phyloP scores from a whole-genome alignment of 2,888 invertebrate genomes.

The Andrena dorsata region DNA sequence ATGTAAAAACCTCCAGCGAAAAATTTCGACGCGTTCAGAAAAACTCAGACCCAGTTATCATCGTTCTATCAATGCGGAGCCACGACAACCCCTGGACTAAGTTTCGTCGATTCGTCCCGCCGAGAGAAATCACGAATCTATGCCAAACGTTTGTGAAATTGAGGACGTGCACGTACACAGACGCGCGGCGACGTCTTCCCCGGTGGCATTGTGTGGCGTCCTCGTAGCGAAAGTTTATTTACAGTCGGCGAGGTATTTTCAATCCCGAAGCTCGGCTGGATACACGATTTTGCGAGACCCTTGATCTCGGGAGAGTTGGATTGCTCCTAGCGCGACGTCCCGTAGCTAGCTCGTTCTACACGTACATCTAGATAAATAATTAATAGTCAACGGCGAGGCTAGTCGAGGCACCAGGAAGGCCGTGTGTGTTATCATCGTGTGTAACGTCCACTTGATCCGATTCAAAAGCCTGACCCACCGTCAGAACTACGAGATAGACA shows the following conservation, averaged over 20 bases:
- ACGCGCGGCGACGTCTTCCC: conserved; percentile 45
- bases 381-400: conserved; percentile 39
- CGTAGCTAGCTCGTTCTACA: conserved; percentile 24
- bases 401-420: neutral
- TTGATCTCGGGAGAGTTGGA: conserved; percentile 53
- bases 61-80: too few relatives aligned
- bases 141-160: conserved; percentile 83
- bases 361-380: conserved; percentile 59
- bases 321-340: conserved; percentile 19
- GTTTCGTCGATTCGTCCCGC: conserved; percentile 60
- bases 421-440: neutral
- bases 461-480: conserved; percentile 1
- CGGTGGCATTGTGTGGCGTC: conserved; percentile 65
- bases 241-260: conserved; percentile 73
- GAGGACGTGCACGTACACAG: conserved; percentile 75
- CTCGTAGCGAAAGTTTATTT: conserved; percentile 76
- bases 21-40: too few relatives aligned
- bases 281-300: conserved; percentile 71
- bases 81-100: conserved; percentile 32
- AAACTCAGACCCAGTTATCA: too few relatives aligned
- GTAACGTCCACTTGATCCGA: neutral
- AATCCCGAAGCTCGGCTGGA: conserved; percentile 64
- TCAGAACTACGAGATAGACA: neutral
- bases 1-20: too few relatives aligned
- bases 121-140: conserved; percentile 82